Conservation (phyloP, 2,113 vertebrate species). For the Furnarius figulus region DNA sequence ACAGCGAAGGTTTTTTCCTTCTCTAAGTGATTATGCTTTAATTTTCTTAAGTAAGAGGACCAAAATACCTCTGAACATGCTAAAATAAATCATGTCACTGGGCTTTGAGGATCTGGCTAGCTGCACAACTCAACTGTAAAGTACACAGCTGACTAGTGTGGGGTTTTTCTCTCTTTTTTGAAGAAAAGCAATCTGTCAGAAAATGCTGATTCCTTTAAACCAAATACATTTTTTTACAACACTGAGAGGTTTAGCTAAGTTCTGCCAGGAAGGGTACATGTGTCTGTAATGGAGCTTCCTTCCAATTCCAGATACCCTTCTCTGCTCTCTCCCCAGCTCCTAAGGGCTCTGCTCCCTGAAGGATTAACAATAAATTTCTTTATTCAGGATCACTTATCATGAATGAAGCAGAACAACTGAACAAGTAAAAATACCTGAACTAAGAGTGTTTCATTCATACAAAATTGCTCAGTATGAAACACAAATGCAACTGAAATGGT, state of each 20-base stretch:
- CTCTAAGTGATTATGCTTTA: constrained; percentile 59
- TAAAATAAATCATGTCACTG: constrained; percentile 55
- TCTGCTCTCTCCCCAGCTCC: neutral
- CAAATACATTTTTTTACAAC: neutral
- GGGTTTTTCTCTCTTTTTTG: neutral
- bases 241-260: neutral
- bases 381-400: neutral
- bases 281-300: neutral
- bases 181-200: neutral
- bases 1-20: constrained; percentile 10
- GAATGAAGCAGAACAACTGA: neutral
- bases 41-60: constrained; percentile 66
- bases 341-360: neutral
- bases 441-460: neutral
- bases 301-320: neutral
- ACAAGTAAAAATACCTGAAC: neutral
- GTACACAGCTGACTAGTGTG: neutral
- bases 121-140: neutral
- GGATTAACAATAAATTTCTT: neutral
- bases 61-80: constrained; percentile 60
- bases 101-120: neutral
- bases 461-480: neutral
- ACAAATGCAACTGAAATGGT: neutral
- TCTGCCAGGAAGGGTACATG: neutral
- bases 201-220: neutral